Evolutionary conservation across 2,113 vertebrate genomes (phyloP), one percentile per base, ranked within the genome.

Genomic region (Nematolebias whitei): DNA sequence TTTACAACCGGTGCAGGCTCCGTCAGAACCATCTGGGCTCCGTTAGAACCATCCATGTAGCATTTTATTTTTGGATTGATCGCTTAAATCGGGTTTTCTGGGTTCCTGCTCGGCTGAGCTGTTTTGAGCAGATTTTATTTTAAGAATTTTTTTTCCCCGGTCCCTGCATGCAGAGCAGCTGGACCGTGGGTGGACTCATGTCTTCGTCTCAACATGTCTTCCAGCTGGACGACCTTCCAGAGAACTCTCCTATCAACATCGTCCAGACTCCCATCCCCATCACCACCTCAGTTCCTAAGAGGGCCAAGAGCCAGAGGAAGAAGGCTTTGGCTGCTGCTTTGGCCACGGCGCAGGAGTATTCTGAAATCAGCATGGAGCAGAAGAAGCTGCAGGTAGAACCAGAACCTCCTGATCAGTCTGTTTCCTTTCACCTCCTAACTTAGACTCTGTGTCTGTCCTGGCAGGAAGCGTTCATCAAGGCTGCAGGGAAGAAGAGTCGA

Each of bases 341-440:
- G 80, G 98, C 98, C 64, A 99, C 98, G 8, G 97, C 97, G 60
- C 96, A 98, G 85, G 98, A 99, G 78, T 99, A 99, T 88, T 98
- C 96, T 0, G 98, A 99, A 89, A 99, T 99, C 86, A 99, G 97
- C 88, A 97, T 98, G 98, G 98, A 98, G 77, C 97, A 99, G 90
- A 96, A 95, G 84, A 99, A 99, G 61, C 84, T 99, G 26, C 96
- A 99, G 87, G 97, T 99, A 84, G 18, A 10, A 2, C 18, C 23
- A 22, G 5, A 55, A 12, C 15, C 16, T 1, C 43, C 44, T 45
- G 10, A 1, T 45, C 12, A 19, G 22, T 13, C 3, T 35, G 16
- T 20, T 65, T n/a, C 39, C n/a, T 57, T 50, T 60, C 32, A 32
- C 22, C 41, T 29, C 26, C 26, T 29, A n/a, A n/a, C n/a, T n/a